These are phyloP conservation scores for Theristicus caerulescens DNA, from an alignment of 2,113 vertebrate genomes.

Conservation along the genomic window DNA sequence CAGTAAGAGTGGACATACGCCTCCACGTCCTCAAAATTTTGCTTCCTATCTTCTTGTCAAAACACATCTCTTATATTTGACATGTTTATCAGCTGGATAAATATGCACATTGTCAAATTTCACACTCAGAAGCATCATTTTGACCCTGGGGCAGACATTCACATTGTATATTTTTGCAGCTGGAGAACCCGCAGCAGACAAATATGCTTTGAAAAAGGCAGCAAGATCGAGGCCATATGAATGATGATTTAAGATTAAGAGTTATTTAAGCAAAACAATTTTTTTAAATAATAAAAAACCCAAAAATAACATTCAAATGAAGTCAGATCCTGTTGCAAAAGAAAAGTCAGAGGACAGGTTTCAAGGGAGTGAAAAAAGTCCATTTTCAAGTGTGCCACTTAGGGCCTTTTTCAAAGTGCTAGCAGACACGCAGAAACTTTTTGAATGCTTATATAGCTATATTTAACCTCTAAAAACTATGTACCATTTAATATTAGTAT, in stretches of 20 bases:
- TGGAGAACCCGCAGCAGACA: background rate
- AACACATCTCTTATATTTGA: background rate
- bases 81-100: constrained; percentile 3
- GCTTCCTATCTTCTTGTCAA: background rate
- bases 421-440: background rate
- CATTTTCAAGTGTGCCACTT: background rate
- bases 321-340: background rate
- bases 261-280: background rate
- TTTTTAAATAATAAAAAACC: background rate
- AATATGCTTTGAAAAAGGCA: background rate
- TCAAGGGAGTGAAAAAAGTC: background rate
- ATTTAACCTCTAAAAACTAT: background rate
- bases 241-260: background rate
- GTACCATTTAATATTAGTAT: background rate
- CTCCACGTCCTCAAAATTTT: background rate
- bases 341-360: background rate
- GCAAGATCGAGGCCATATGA: background rate
- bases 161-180: constrained; percentile 31
- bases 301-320: background rate
- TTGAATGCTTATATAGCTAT: background rate
- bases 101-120: background rate
- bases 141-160: background rate
- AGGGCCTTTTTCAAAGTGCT: background rate
- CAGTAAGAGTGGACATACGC: background rate
- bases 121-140: background rate